Conservation (phyloP, 2,113 vertebrate species). For the Lampris incognitus region DNA sequence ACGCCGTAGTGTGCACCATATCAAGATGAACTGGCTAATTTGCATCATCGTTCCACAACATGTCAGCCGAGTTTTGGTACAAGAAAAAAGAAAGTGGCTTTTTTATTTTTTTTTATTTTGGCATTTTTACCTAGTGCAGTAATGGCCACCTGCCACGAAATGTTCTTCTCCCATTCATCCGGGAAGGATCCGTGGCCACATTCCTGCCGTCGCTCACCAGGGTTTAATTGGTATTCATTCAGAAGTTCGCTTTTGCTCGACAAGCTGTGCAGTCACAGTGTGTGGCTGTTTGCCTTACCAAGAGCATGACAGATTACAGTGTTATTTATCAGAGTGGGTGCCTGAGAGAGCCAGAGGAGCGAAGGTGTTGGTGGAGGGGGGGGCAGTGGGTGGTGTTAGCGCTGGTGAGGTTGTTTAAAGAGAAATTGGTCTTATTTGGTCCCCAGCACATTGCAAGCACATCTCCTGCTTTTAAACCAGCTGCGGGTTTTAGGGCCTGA, state of each 20-base stretch:
- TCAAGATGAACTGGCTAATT: conserved; percentile 29
- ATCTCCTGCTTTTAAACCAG: conserved; percentile 62
- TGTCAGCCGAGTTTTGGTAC: conserved; percentile 13
- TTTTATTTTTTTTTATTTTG: conserved; percentile 21
- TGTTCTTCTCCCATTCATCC: conserved; percentile 51
- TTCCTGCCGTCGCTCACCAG: conserved; percentile 30
- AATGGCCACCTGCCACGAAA: conserved; percentile 33
- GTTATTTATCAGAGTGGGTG: conserved; percentile 55
- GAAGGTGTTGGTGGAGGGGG: neutral
- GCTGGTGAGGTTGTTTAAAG: neutral
- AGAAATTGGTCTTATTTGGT: conserved; percentile 53
- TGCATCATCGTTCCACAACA: conserved; percentile 36
- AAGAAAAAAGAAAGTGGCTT: conserved; percentile 20
- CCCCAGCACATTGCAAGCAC: conserved; percentile 35
- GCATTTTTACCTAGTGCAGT: conserved; percentile 20
- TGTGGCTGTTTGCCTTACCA: conserved; percentile 56
- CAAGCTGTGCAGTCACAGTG: conserved; percentile 56
- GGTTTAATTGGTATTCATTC: conserved; percentile 64
- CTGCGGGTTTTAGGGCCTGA: conserved; percentile 34
- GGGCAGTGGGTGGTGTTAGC: neutral
- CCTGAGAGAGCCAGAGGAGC: conserved; percentile 28
- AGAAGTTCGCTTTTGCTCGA: conserved; percentile 10
- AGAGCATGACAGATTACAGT: conserved; percentile 63
- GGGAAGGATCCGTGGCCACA: conserved; percentile 27
- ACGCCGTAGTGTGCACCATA: neutral